These are phyloP conservation scores for Pseudochromis fuscus DNA, from an alignment of 2,797 vertebrate species.

Conservation along the genomic window DNA sequence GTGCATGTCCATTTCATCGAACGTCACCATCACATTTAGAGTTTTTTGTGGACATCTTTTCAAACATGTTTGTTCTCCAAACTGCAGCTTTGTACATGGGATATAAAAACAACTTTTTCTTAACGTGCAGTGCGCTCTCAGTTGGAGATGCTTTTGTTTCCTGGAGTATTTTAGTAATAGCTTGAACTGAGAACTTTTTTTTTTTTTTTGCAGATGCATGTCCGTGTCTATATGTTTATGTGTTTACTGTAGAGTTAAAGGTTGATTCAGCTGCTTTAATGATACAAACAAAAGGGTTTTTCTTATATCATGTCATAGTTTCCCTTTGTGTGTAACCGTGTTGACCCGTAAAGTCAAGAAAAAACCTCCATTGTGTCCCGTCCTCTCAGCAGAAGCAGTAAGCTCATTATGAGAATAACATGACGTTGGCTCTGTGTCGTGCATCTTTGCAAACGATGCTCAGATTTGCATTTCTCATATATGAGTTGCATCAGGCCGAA, in stretches of 20 bases:
- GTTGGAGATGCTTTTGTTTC: conserved; percentile 25
- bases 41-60: conserved; percentile 53
- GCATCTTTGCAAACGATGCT: conserved; percentile 42
- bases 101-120: conserved; percentile 39
- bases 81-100: conserved; percentile 71
- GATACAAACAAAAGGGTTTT: background rate
- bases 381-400: conserved; percentile 53
- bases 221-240: conserved; percentile 61
- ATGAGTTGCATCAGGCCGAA: conserved; percentile 17
- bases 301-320: conserved; percentile 41
- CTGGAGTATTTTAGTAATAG: conserved; percentile 33
- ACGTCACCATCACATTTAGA: conserved; percentile 79
- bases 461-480: conserved; percentile 46
- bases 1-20: conserved; percentile 91
- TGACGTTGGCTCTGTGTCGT: conserved; percentile 28
- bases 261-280: conserved; percentile 23
- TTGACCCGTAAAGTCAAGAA: conserved; percentile 14
- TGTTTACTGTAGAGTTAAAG: conserved; percentile 36
- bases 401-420: conserved; percentile 25
- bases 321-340: conserved; percentile 49
- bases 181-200: conserved; percentile 23
- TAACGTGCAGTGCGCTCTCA: conserved; percentile 22
- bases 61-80: conserved; percentile 58
- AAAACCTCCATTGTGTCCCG: conserved; percentile 19
- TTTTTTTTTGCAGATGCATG: conserved; percentile 47